Evolutionary conservation across 2,113 vertebrate genomes (phyloP).

Genomic region (Sminthopsis crassicaudata): DNA sequence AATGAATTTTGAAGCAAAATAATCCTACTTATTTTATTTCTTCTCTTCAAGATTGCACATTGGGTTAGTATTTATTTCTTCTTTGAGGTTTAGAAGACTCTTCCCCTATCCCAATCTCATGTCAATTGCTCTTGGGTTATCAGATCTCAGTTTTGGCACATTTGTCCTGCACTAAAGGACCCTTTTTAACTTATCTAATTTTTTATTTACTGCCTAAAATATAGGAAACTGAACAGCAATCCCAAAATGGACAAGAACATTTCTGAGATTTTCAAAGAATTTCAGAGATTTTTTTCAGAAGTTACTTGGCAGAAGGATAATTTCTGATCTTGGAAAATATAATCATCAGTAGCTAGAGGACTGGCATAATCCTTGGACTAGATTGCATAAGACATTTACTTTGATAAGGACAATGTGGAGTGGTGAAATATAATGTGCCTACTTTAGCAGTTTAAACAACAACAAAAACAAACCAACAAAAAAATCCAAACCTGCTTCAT

Average conservation of each 20-base stretch:
- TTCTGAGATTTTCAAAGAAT: neutral
- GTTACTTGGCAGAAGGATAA: neutral
- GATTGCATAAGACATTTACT: neutral
- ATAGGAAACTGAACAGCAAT: neutral
- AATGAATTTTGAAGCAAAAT: neutral
- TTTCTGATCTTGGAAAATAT: neutral
- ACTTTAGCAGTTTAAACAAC: too few relatives aligned
- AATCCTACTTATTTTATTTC: neutral
- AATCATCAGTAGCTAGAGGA: neutral
- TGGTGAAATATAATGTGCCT: neutral
- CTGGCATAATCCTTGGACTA: neutral
- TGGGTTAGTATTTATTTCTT: neutral
- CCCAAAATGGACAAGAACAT: neutral
- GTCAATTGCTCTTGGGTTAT: neutral
- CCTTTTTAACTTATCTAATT: neutral
- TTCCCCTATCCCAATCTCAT: neutral
- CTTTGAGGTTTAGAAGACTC: neutral
- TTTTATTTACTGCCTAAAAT: neutral
- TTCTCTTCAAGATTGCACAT: neutral
- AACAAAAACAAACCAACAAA: too few relatives aligned
- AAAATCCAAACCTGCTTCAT: neutral
- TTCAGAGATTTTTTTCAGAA: neutral
- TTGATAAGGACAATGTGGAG: neutral
- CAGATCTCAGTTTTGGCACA: neutral
- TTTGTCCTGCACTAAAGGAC: neutral